phyloP scores from a whole-genome alignment of 1,140 invertebrate species.

The Teleopsis dalmanni region DNA sequence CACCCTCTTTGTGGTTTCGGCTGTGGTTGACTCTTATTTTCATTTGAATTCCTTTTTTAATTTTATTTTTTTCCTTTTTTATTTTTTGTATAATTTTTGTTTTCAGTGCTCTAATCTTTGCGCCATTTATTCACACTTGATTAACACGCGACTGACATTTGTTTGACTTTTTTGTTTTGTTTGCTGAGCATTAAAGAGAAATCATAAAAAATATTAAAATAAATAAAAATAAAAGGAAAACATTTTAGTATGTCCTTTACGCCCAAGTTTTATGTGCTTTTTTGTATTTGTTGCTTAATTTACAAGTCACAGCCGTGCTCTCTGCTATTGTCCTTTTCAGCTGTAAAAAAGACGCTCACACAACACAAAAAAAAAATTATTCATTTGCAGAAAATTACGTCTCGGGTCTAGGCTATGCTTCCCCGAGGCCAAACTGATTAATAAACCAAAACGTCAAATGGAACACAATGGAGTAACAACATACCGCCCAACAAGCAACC shows the following conservation, averaged over 20 bases:
- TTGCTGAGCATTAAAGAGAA: not conserved
- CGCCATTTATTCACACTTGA: conserved; percentile 45
- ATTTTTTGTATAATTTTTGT: conserved; percentile 10
- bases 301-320: no score
- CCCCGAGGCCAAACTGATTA: conserved; percentile 43
- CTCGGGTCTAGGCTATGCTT: not conserved
- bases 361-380: conserved; percentile 26
- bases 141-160: conserved; percentile 45
- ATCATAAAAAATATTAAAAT: no score
- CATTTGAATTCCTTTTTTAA: conserved; percentile 8
- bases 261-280: conserved; percentile 4
- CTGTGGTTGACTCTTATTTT: not conserved
- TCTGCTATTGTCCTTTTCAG: not conserved
- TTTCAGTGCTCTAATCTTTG: conserved; percentile 38
- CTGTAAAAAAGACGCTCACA: not conserved
- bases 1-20: not conserved
- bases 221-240: not conserved
- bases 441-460: conserved; percentile 44
- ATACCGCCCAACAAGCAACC: not conserved
- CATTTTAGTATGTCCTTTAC: conserved; percentile 5
- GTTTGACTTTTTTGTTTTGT: conserved; percentile 17
- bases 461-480: conserved; percentile 10
- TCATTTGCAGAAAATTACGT: conserved; percentile 38
- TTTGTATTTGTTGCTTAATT: no score
- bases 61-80: conserved; percentile 18